Evolutionary conservation across 2,888 invertebrate species (phyloP).

Genomic region (Amblyjoppa fuscipennis): DNA sequence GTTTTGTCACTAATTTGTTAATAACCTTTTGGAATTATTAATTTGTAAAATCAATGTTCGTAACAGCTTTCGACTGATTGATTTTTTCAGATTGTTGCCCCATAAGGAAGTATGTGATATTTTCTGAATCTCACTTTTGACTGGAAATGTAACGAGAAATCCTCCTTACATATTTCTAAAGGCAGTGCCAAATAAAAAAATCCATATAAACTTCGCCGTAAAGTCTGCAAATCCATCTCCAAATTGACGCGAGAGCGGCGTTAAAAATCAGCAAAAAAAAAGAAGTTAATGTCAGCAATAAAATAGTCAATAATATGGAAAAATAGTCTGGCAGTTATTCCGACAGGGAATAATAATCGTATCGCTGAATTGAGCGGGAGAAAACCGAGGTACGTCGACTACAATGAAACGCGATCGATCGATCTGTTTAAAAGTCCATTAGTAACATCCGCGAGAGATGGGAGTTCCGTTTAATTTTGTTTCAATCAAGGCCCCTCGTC

Average conservation of each 20-base stretch:
- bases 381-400: not conserved
- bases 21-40: not conserved
- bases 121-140: no score
- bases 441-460: constrained; percentile 42
- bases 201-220: not conserved
- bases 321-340: constrained; percentile 2
- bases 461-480: constrained; percentile 57
- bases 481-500: constrained; percentile 62
- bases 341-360: constrained; percentile 45
- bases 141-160: no score
- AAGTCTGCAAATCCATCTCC: not conserved
- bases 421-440: constrained; percentile 69
- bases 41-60: not conserved
- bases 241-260: not conserved
- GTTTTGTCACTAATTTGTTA: not conserved
- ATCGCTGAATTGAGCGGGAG: not conserved
- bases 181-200: not conserved
- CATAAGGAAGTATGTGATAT: no score
- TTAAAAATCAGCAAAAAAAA: not conserved
- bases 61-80: not conserved
- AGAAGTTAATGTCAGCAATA: not conserved
- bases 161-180: not conserved
- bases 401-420: constrained; percentile 36
- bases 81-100: no score
- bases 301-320: constrained; percentile 40